Base-by-base conservation (phyloP, 92 coral and sea anemone species). In the Actinernus sp. region DNA sequence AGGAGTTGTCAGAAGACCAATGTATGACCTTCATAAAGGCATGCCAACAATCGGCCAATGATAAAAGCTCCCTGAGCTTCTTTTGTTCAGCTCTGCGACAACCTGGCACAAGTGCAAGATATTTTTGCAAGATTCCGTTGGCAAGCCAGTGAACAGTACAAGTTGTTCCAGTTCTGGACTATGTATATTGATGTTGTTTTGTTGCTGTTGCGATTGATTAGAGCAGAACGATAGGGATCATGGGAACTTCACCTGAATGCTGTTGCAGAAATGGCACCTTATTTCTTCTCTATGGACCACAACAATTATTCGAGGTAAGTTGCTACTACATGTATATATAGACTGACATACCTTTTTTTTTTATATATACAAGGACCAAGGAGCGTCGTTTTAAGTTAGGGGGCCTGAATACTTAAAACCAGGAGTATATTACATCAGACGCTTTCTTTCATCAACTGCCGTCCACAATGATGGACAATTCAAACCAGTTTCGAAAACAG, bases 141-240 rank as follows among this genome's bases (percentile, higher is more conserved):
- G 31, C 19, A 84, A 61, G 69, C 74, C 19, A 27, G 74, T 24
- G 43, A 41, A 27, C 38, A 70, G 65, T 84, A 74, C 40, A 58
- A 84, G 45, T 58, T 84, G 46, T 76, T 84, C 54, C 36, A 58
- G 17, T 84, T 84, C 74, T 84, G 90, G 90, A 56, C 45, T 17
- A 27, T 47, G 53, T 83, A 69, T 25, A 75, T 68, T 26, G 73
- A 68, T 12, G 23, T 68, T 47, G 80, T 69, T 3, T 38, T 69
- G 29, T 56, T 84, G 33, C 58, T 76, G 44, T 32, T 68, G 14
- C 84, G 68, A 45, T 84, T 84, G 37, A 84, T 84, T 39, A 30
- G 68, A 60, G 90, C 90, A 11, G 90, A 76, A 62, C 50, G 76
- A 17, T 71, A 61, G 48, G 90, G 90, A 18, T 55, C 48, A 14